Percentiles rank a stretch among this genome's conserved stretches.
Conservation (phyloP, 1,140 invertebrate genomes). For the Lineus longissimus region DNA sequence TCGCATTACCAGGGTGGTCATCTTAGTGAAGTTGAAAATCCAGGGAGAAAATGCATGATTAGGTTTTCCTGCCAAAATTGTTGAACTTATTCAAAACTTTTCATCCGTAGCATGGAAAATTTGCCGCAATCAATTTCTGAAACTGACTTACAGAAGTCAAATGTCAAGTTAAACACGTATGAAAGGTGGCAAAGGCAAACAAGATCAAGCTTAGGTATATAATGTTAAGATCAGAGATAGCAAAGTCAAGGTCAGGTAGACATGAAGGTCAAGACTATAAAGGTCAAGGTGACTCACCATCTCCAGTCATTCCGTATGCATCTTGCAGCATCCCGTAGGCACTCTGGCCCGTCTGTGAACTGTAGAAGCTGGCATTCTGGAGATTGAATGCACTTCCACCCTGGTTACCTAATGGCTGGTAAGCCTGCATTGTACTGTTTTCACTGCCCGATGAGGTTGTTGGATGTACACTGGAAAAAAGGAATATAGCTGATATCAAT, state of each 20-base stretch:
- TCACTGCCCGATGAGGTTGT: not conserved
- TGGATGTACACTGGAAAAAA: not conserved
- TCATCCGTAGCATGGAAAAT: no score
- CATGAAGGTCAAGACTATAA: not conserved
- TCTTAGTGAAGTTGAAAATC: no score
- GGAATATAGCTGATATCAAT: no score
- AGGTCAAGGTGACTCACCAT: constrained; percentile 2
- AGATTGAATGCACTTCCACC: constrained; percentile 3
- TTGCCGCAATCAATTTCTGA: no score
- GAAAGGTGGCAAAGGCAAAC: no score
- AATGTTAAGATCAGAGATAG: not conserved
- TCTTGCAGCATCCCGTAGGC: constrained; percentile 28
- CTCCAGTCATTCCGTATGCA: constrained; percentile 18
- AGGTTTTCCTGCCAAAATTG: no score
- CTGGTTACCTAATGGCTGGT: constrained; percentile 20
- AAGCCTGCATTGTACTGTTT: constrained; percentile 26
- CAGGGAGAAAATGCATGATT: no score
- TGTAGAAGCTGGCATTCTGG: constrained; percentile 22
- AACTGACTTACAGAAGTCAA: no score
- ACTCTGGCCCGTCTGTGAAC: constrained; percentile 20
- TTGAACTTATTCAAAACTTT: no score
- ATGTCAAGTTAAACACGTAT: no score
- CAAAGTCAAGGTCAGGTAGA: not conserved
- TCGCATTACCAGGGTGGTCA: no score
- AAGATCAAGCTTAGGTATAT: no score